Evolutionary conservation across 2,888 invertebrate species (phyloP), one percentile per base, ranked within the genome.

Genomic region (Orthonychiurus folsomi): DNA sequence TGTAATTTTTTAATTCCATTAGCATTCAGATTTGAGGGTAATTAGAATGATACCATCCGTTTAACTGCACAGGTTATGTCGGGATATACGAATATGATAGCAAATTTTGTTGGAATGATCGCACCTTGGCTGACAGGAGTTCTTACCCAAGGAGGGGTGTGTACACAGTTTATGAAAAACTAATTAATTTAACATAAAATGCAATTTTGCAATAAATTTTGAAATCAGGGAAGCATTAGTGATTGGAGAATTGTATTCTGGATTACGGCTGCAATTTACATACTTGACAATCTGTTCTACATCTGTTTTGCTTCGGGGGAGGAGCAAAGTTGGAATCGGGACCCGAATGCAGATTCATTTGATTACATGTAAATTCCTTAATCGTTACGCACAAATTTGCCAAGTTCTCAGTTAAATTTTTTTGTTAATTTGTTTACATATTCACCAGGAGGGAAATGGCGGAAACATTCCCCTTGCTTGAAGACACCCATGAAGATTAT

Each of bases 91-190:
- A 37, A 37, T 15, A 37, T 3, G 20, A 12, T n/a, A 20, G 20
- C 28, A 25, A 57, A 26, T 24, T 26, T 57, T 3, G 15, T 28
- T 5, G 37, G 20, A 2, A 37, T 47, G 20, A 9, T 37, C 20
- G 72, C 72, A 18, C 72, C 72, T 2, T 70, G 69, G 26, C 65
- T 69, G 1, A 70, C 72, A 2, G 72, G 72, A 3, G 62, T 65
- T 5, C 67, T 72, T 20, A 66, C 66, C 20, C 69, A 68, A 24
- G 67, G 66, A n/a, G 68, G 66, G 59, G 70, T 69, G 58, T 61
- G 64, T 23, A 28, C 55, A 20, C 2, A 21, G n/a, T 21, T 50
- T 25, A 23, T 53, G 12, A 47, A 18, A 24, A 23, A 47, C 26
- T 23, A 18, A 23, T 21, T 21, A n/a, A 25, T 60, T 1, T 56